Percentiles rank a stretch among this genome's conserved stretches.
phyloP scores from a whole-genome alignment of 2,888 invertebrate genomes.

The Falcaria lacertinaria region DNA sequence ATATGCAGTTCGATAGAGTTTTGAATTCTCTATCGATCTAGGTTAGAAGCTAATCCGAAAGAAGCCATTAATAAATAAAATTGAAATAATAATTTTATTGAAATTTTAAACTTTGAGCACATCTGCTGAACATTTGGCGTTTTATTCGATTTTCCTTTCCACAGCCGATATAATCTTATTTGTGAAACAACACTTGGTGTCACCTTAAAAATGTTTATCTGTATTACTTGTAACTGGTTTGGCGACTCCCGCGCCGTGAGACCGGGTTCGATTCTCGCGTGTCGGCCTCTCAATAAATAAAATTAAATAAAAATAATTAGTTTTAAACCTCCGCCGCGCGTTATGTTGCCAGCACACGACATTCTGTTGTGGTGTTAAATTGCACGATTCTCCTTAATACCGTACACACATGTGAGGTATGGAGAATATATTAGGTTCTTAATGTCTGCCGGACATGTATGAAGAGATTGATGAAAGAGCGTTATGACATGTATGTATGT shows the following conservation, averaged over 20 bases:
- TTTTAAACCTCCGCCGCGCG: conserved; percentile 39
- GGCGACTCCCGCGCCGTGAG: conserved; percentile 42
- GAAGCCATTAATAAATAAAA: no score
- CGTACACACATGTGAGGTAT: conserved; percentile 39
- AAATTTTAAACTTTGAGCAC: no score
- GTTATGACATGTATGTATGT: no score
- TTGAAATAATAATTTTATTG: no score
- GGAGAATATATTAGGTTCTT: conserved; percentile 25
- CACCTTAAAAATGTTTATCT: conserved; percentile 23
- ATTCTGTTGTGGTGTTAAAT: conserved; percentile 51
- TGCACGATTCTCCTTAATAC: conserved; percentile 56
- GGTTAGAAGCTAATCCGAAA: no score
- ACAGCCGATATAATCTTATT: neutral
- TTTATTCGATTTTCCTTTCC: neutral
- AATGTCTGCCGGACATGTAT: conserved; percentile 8
- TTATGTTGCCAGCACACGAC: conserved; percentile 57
- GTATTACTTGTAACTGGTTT: conserved; percentile 52
- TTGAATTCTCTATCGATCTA: no score
- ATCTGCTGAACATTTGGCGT: no score
- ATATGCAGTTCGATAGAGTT: no score
- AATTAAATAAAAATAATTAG: conserved; percentile 73
- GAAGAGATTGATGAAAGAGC: no score
- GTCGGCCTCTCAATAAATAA: conserved; percentile 60
- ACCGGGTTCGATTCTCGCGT: conserved; percentile 48
- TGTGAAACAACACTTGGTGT: neutral